Conservation (phyloP, 2,113 vertebrate species). For the Ramphastos sulfuratus region DNA sequence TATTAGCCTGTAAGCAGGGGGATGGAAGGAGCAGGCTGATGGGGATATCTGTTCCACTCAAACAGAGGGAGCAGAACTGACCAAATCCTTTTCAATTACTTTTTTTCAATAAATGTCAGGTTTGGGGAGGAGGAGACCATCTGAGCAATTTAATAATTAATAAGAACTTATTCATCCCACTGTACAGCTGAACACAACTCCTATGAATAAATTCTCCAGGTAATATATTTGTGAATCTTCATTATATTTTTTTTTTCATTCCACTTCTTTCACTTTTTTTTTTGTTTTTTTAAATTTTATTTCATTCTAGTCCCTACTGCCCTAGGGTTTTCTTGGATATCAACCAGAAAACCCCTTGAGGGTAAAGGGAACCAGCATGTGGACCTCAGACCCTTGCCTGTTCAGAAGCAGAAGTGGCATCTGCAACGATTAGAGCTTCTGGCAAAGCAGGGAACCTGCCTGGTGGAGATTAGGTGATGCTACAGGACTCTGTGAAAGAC, state of each 20-base stretch:
- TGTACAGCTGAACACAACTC: conserved; percentile 20
- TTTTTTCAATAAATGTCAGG: conserved; percentile 29
- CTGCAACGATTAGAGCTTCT: neutral
- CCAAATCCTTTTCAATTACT: conserved; percentile 54
- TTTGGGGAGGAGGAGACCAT: conserved; percentile 16
- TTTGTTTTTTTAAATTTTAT: neutral
- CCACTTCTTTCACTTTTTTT: neutral
- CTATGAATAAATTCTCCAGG: conserved; percentile 36
- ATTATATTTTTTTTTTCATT: neutral
- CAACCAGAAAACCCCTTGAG: neutral
- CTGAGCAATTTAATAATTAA: conserved; percentile 62
- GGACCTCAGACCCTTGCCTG: neutral
- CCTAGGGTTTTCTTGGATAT: neutral
- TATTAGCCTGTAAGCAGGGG: conserved; percentile 10
- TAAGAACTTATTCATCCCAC: neutral
- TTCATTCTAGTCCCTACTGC: neutral
- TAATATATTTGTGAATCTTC: conserved; percentile 9
- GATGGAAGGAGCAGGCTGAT: neutral
- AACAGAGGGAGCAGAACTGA: neutral
- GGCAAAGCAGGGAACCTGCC: neutral
- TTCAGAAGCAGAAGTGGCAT: neutral
- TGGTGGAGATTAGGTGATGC: neutral
- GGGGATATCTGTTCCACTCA: neutral
- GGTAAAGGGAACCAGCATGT: neutral
- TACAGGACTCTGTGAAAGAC: neutral